Base-by-base conservation (phyloP, 1,140 invertebrate species). In the Fopius arisanus region DNA sequence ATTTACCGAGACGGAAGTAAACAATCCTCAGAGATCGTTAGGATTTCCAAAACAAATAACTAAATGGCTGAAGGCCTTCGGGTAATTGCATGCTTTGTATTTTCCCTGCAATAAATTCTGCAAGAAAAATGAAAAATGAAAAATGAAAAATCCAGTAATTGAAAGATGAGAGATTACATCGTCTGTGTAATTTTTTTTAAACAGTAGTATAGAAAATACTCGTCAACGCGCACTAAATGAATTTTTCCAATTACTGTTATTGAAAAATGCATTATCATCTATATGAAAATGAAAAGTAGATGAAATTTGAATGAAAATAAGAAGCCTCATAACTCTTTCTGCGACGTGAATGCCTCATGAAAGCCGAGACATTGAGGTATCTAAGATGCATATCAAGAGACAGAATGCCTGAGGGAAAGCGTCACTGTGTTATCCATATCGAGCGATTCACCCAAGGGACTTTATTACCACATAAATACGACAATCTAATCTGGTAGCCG, bases 401-500 rank as follows among this genome's bases (percentile, higher is more conserved):
- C 43, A 19, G 54, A 59, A 26, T 23, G 54, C 54, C 54, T 59
- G 21, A 59, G 54, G 54, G 54, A 59, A 4, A 59, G 21, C 23
- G 54, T 59, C 54, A 28, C 54, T 6, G 43, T 48, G 43, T 48
- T 59, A 59, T 59, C 23, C 54, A 28, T 59, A 59, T 59, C 54
- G 54, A 28, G 19, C 54, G 23, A 59, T 59, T 59, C 23, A 59
- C 54, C 54, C 54, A 12, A 59, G 54, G 54, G 54, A 59, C 54
- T 59, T 28, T 59, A 59, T 59, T 59, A 59, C 54, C 19, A 59
- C 23, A 59, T 19, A 59, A 59, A 59, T 59, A 59, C 54, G 23
- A 59, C 19, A 59, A 59, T 59, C 54, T 59, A 59, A 59, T 59
- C 54, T 59, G 23, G 54, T 28, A 59, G 54, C 23, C 26, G 21